phyloP scores from a whole-genome alignment of 2,888 invertebrate genomes.

The Drosophila nr. perissopoda region DNA sequence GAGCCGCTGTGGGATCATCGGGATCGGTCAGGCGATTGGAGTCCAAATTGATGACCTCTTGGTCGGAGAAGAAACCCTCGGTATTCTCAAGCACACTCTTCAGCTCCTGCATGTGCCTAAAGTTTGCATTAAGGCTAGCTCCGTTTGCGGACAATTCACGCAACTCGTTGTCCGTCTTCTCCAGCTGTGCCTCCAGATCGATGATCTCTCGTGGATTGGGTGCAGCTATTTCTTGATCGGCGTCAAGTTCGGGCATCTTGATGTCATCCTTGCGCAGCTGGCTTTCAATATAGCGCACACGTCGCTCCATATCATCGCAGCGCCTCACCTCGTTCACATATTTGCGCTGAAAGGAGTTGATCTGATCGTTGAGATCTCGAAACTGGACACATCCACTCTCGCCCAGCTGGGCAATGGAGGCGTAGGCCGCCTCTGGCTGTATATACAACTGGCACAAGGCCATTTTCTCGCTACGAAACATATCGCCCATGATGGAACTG shows the following conservation, averaged over 20 bases:
- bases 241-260: constrained; percentile 88
- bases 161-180: constrained; percentile 98
- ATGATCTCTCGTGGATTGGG: constrained; percentile 92
- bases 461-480: constrained; percentile 97
- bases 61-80: constrained; percentile 86
- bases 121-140: constrained; percentile 96
- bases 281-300: constrained; percentile 91
- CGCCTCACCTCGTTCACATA: constrained; percentile 93
- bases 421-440: constrained; percentile 97
- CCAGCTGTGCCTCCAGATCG: constrained; percentile 93
- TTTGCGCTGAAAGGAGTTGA: constrained; percentile 93
- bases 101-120: constrained; percentile 95
- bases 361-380: constrained; percentile 94
- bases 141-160: constrained; percentile 97
- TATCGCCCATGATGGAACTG: constrained; percentile 88
- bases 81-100: constrained; percentile 96
- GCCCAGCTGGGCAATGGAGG: constrained; percentile 96
- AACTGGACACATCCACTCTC: constrained; percentile 97
- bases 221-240: constrained; percentile 88
- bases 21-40: constrained; percentile 89
- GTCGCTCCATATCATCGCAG: constrained; percentile 94
- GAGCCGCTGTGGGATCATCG: constrained; percentile 85
- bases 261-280: constrained; percentile 92
- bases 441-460: constrained; percentile 96
- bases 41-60: constrained; percentile 82